phyloP scores from a whole-genome alignment of 2,888 invertebrate species.

The Campaea margaritaria region DNA sequence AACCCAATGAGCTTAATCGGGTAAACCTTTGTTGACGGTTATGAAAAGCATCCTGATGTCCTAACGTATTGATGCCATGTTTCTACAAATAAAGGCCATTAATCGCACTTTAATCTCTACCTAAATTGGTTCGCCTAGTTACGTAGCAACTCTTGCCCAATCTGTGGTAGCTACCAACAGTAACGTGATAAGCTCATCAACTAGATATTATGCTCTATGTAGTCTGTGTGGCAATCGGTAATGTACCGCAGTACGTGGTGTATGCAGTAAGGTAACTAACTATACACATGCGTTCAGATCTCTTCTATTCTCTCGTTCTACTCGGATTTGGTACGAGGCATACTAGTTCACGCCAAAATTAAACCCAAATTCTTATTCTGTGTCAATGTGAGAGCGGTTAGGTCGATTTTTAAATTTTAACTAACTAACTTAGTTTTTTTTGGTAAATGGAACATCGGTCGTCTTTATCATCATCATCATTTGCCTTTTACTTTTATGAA shows the following conservation, averaged over 20 bases:
- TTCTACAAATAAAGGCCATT: slow-evolving; percentile 10
- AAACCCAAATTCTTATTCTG: no score
- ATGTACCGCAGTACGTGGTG: slow-evolving; percentile 3
- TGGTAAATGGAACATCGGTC: no score
- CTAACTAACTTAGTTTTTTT: no score
- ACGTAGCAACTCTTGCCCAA: slow-evolving; percentile 9
- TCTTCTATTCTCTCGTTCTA: not conserved
- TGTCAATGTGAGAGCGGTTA: no score
- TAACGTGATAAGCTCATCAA: slow-evolving; percentile 25
- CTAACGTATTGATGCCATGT: slow-evolving; percentile 4
- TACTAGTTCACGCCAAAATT: no score
- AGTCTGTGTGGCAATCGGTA: slow-evolving; percentile 15
- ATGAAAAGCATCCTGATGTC: slow-evolving; percentile 1
- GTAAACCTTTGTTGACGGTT: not conserved
- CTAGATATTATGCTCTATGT: slow-evolving; percentile 4
- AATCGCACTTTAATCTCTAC: slow-evolving; percentile 20
- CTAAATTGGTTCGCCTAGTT: slow-evolving; percentile 19
- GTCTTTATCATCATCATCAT: no score
- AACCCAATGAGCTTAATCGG: not conserved
- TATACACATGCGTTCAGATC: not conserved
- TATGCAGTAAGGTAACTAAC: slow-evolving; percentile 5
- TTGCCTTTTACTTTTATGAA: no score
- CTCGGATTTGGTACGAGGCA: no score
- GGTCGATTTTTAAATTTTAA: no score
- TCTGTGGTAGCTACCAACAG: slow-evolving; percentile 14